Base-by-base conservation (phyloP, 2,888 invertebrate genomes). In the Aromia moschata region DNA sequence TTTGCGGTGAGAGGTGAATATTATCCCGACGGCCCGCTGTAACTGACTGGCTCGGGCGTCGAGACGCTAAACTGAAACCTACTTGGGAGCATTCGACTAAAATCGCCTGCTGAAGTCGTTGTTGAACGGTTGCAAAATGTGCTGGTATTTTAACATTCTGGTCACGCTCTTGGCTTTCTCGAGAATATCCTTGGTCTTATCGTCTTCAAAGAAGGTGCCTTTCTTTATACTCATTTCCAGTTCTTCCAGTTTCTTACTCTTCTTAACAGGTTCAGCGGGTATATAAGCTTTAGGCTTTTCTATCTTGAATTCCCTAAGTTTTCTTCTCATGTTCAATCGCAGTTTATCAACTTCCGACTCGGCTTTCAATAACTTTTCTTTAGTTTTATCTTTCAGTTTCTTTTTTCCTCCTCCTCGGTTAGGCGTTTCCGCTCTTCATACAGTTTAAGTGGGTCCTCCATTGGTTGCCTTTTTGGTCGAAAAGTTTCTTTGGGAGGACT, bases 171-270 rank as follows among this genome's bases (percentile, higher is more conserved):
- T 71, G 12, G 78, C 78, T 57, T 71, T 76, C 58, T 79, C 79
- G 60, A 80, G 55, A 47, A 80, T 80, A 61, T 75, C 74, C 59
- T 76, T 79, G 4, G 80, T 79, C 31, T 72, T 71, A 45, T 78
- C 78, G 65, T 80, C 76, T 37, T 80, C 80, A 64, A 80, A 77
- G 67, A 81, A 81, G 5, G 76, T 79, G 2, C 80, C 80, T 38
- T 77, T 77, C 49, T 69, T 71, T 44, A 80, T 79, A 52, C 78
- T 77, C 33, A 67, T 63, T 58, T 81, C 80, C 58, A 77, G 57
- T 58, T 79, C 80, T 46, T 75, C 72, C 58, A 80, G 57, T 53
- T 78, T 77, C 15, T 73, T 71, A 47, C 80, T 80, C 60, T 80
- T 80, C 64, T 74, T 73, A 1, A 81, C 75, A 1, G 80, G 80